Percentiles rank a stretch among this genome's conserved stretches.
phyloP scores from a whole-genome alignment of 1,140 invertebrate genomes.

The Diplogasteroides magnus region DNA sequence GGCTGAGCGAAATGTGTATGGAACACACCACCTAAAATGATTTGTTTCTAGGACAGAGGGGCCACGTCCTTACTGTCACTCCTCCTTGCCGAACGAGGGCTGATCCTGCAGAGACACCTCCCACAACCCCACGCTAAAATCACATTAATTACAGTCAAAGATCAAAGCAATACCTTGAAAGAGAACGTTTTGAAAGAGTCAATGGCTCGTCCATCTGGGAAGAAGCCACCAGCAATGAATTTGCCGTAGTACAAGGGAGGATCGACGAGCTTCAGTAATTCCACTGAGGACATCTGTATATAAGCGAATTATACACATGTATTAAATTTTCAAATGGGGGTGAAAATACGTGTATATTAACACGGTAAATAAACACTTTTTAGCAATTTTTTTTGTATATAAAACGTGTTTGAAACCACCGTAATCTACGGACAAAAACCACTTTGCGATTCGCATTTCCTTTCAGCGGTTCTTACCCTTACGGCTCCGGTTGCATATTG shows the following conservation, averaged over 20 bases:
- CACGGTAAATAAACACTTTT: too few species aligned
- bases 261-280: neutral
- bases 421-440: too few species aligned
- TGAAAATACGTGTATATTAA: too few species aligned
- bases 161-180: too few species aligned
- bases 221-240: neutral
- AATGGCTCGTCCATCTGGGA: neutral
- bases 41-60: too few species aligned
- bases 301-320: neutral
- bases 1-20: neutral
- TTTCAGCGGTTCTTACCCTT: too few species aligned
- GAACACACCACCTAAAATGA: neutral
- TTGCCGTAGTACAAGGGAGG: neutral
- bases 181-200: neutral
- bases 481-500: too few species aligned
- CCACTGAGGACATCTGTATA: neutral
- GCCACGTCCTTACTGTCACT: too few species aligned
- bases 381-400: too few species aligned
- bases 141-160: too few species aligned
- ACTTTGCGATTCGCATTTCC: too few species aligned
- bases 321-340: neutral
- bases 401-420: too few species aligned
- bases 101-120: neutral
- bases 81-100: neutral
- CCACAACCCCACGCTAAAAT: neutral